These are phyloP conservation scores for Champsocephalus gunnari DNA, from an alignment of 2,797 vertebrate species.

Conservation along the genomic window DNA sequence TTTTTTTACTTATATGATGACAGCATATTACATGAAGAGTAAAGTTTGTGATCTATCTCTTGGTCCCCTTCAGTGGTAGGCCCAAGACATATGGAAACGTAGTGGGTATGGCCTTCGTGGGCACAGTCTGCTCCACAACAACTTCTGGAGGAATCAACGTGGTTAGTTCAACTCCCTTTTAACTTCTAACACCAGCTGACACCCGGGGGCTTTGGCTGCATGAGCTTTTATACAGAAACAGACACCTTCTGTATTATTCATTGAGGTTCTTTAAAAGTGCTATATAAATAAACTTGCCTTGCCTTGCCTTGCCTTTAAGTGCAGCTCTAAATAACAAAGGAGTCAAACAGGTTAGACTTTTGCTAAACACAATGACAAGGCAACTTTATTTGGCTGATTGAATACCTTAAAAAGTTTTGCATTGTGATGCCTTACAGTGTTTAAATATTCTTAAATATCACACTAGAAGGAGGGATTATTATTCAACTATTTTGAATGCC, in stretches of 20 bases:
- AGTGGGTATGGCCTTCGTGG: constrained; percentile 91
- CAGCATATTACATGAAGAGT: background rate
- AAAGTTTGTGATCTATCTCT: background rate
- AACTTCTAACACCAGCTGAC: constrained; percentile 35
- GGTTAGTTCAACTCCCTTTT: constrained; percentile 80
- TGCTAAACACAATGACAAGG: constrained; percentile 3
- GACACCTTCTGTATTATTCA: constrained; percentile 76
- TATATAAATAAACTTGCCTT: too few species aligned
- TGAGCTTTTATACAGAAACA: constrained; percentile 46
- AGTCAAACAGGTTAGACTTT: constrained; percentile 53
- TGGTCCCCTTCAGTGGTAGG: constrained; percentile 77
- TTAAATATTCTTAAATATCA: background rate
- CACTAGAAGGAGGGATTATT: background rate
- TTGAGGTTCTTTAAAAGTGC: background rate
- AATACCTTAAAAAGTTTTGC: constrained; percentile 31
- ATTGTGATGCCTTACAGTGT: background rate
- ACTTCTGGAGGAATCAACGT: constrained; percentile 87
- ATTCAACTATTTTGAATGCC: background rate
- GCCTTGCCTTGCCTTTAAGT: background rate
- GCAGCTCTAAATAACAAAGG: constrained; percentile 18
- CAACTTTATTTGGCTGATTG: background rate
- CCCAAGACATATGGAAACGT: constrained; percentile 32
- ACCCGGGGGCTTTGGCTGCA: background rate
- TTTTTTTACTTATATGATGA: background rate
- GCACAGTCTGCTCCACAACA: constrained; percentile 84